Conservation (phyloP, 2,113 vertebrate species). For the Andinoacara biseriatus region DNA sequence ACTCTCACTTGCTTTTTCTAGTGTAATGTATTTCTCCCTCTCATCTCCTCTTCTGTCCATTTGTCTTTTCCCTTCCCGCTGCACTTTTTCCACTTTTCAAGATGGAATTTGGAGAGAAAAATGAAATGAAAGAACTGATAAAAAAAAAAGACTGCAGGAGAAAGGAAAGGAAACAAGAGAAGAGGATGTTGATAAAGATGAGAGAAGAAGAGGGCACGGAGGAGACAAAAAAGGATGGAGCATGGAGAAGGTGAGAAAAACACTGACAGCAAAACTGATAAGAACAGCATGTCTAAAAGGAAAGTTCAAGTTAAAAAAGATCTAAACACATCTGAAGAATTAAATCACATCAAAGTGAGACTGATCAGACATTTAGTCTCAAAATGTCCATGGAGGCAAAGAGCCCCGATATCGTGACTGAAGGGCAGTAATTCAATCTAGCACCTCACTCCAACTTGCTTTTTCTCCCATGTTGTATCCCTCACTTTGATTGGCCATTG, state of each 20-base stretch:
- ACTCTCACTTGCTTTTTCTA: background rate
- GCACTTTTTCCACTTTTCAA: conserved; percentile 9
- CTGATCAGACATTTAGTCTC: background rate
- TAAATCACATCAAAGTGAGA: background rate
- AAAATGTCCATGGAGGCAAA: background rate
- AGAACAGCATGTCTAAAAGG: background rate
- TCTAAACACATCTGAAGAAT: background rate
- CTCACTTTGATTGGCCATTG: background rate
- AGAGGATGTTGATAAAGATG: background rate
- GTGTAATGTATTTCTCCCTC: conserved; percentile 13
- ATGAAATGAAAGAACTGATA: background rate
- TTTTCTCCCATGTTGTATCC: too few species aligned
- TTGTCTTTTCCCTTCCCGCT: conserved; percentile 25
- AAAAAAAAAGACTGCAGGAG: background rate
- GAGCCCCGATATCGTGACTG: background rate
- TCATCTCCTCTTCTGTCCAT: background rate
- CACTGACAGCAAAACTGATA: background rate
- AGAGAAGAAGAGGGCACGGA: background rate
- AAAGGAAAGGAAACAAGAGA: background rate
- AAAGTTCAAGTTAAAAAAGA: background rate
- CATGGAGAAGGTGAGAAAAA: background rate
- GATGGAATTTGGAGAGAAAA: background rate
- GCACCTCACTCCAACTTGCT: background rate
- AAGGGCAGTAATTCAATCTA: accelerated
- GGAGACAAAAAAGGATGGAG: background rate